phyloP scores from a whole-genome alignment of 2,888 invertebrate species.

The Diplolepis rosae region DNA sequence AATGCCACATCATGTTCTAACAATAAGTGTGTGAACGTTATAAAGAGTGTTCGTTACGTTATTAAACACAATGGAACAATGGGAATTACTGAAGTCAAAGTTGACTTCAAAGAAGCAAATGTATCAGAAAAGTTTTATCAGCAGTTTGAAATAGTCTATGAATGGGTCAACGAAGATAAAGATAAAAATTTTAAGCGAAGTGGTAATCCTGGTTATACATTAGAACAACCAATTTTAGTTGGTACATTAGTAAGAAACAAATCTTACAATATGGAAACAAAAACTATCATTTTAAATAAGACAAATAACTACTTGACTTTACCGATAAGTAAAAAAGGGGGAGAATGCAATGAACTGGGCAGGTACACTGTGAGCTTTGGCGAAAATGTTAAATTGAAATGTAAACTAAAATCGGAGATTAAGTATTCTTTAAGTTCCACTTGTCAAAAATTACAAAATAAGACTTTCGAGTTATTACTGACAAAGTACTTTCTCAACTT shows the following conservation, averaged over 20 bases:
- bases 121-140: conserved; percentile 65
- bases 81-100: conserved; percentile 72
- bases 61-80: conserved; percentile 74
- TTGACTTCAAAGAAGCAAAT: conserved; percentile 71
- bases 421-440: conserved; percentile 62
- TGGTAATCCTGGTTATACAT: conserved; percentile 86
- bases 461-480: conserved; percentile 59
- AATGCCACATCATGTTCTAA: conserved; percentile 55
- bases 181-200: conserved; percentile 73
- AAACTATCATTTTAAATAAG: conserved; percentile 54
- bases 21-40: conserved; percentile 68
- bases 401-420: conserved; percentile 56
- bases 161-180: conserved; percentile 60
- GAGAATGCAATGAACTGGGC: conserved; percentile 57
- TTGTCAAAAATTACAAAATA: conserved; percentile 66
- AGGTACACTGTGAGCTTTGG: conserved; percentile 64
- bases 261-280: conserved; percentile 50
- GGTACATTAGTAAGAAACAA: conserved; percentile 67
- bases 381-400: conserved; percentile 64
- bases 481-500: conserved; percentile 59
- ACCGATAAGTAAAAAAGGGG: conserved; percentile 58
- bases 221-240: conserved; percentile 79
- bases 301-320: conserved; percentile 64
- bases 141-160: conserved; percentile 61
- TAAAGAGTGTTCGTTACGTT: conserved; percentile 68